Percentiles rank a stretch among this genome's conserved stretches.
phyloP scores from a whole-genome alignment of 2,888 invertebrate species.

The Chrysomela aeneicollis region DNA sequence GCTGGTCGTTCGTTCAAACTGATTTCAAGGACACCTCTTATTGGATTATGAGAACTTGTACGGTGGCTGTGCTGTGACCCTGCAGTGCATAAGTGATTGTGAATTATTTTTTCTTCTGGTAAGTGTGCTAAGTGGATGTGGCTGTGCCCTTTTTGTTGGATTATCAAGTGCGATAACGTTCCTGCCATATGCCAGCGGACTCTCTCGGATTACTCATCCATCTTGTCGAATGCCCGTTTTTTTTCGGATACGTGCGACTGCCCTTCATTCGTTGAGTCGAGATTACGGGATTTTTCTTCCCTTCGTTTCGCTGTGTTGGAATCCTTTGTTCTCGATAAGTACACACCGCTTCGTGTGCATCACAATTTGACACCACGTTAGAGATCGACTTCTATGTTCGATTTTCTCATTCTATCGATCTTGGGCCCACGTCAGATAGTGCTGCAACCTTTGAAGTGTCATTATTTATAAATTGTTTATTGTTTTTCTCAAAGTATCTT shows the following conservation, averaged over 20 bases:
- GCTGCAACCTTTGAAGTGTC: background rate
- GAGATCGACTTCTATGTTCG: background rate
- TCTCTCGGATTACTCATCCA: slow-evolving; percentile 10
- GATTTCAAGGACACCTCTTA: slow-evolving; percentile 41
- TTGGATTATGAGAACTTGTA: slow-evolving; percentile 23
- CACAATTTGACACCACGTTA: background rate
- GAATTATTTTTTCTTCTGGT: slow-evolving; percentile 27
- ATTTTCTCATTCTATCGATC: too few relatives aligned
- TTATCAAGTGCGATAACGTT: slow-evolving; percentile 36
- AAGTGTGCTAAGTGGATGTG: slow-evolving; percentile 32
- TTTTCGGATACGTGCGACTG: slow-evolving; percentile 7
- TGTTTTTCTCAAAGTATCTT: background rate
- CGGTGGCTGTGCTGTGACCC: slow-evolving; percentile 2
- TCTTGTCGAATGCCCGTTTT: slow-evolving; percentile 23
- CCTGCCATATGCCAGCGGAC: slow-evolving; percentile 33
- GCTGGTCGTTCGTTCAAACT: slow-evolving; percentile 36
- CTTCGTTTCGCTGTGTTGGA: background rate
- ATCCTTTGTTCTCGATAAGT: background rate
- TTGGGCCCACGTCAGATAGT: background rate
- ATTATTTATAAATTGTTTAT: background rate
- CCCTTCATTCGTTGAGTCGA: background rate
- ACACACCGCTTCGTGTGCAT: background rate
- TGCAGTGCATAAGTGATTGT: slow-evolving; percentile 30
- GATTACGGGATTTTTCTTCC: background rate
- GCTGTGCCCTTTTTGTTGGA: slow-evolving; percentile 31